Conservation (phyloP, 2,113 vertebrate species). For the Eurypyga helias region DNA sequence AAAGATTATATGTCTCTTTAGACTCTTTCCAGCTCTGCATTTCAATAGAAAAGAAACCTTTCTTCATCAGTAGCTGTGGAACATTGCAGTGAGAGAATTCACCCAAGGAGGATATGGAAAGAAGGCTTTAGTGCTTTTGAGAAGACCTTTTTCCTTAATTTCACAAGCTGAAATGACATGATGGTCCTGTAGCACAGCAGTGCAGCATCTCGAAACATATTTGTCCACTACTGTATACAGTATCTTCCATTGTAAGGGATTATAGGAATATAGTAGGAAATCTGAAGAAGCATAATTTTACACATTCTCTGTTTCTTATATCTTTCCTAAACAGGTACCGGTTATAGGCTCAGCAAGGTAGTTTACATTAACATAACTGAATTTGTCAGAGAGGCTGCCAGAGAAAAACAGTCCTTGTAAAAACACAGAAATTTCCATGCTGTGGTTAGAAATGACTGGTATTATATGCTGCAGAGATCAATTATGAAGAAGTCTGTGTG, state of each 20-base stretch:
- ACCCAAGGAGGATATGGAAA: background rate
- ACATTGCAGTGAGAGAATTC: background rate
- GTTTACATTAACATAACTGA: background rate
- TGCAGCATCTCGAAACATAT: background rate
- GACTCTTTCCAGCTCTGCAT: background rate
- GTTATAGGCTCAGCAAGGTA: background rate
- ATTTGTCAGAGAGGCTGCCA: background rate
- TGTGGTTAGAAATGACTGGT: background rate
- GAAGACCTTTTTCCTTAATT: background rate
- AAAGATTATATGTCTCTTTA: conserved; percentile 9
- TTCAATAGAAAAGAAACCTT: background rate
- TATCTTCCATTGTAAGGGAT: background rate
- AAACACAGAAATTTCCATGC: background rate
- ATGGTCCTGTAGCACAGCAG: background rate
- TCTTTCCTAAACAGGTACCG: background rate
- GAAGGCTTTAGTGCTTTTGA: background rate
- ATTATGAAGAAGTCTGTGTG: background rate
- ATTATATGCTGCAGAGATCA: background rate
- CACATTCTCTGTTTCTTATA: background rate
- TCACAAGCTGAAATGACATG: background rate
- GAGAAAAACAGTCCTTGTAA: background rate
- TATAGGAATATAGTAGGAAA: background rate
- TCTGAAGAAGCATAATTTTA: background rate
- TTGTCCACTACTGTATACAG: background rate
- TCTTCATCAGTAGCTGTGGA: background rate